Base-by-base conservation (phyloP, 2,113 vertebrate genomes). In the Ailurus styani region DNA sequence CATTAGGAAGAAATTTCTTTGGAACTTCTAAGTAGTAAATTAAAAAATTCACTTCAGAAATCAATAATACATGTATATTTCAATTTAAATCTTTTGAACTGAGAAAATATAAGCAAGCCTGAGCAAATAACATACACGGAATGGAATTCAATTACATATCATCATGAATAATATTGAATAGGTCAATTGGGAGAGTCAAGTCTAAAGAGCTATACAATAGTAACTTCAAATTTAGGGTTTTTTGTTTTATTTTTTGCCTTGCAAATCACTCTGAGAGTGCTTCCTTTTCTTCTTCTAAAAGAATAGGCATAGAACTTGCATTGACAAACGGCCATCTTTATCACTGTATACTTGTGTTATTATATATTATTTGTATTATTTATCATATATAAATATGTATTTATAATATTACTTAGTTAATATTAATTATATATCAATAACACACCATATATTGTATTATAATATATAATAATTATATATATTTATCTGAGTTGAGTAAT, bases 11-110 rank as follows among this genome's bases (percentile, higher is more conserved):
- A 88, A 70, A 60, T 52, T 60, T 86, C 29, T 84, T 29, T 81
- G 57, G 55, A 15, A 73, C 7, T 94, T 86, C 64, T 77, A 29
- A 83, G 62, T 7, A 68, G 2, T n/a, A 25, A 31, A 87, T 84
- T 54, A 23, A 62, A 82, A 94, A 70, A 50, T 78, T 72, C 34
- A 77, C 82, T 87, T 91, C 25, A 94, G 45, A 96, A 94, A 83
- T 90, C 29, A 95, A 45, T 87, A 93, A 87, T 66, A 29, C 15
- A 87, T 68, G 2, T 34, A 8, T 89, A 31, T 64, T 55, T 86
- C 27, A 68, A 79, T 82, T 83, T 54, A 88, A 97, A 88, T 79
- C 1, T 45, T 95, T 50, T 86, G 11, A 95, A 93, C 20, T 92
- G 29, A 93, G 37, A 95, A 95, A 88, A 93, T 47, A 73, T 50